Conservation (phyloP, 2,888 invertebrate species). For the Glomeris marginata region DNA sequence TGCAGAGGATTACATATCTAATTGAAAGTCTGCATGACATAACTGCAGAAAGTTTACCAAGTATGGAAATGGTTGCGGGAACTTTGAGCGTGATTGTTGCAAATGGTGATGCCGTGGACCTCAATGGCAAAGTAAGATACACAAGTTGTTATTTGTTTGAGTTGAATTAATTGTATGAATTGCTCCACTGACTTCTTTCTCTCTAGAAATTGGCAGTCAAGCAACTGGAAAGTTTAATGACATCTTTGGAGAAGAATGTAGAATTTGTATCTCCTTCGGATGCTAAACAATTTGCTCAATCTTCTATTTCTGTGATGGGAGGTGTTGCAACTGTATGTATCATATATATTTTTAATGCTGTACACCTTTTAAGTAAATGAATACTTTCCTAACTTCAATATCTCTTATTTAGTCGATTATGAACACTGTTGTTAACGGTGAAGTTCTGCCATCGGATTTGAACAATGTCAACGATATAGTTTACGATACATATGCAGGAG, state of each 20-base stretch:
- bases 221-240: background rate
- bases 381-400: background rate
- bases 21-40: background rate
- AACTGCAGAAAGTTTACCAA: slow-evolving; percentile 13
- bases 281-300: background rate
- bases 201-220: background rate
- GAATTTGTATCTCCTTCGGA: background rate
- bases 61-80: slow-evolving; percentile 20
- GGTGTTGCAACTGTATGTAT: slow-evolving; percentile 21
- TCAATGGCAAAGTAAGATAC: slow-evolving; percentile 20
- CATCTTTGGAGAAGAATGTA: background rate
- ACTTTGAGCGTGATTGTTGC: slow-evolving; percentile 21
- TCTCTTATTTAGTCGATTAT: slow-evolving; percentile 19
- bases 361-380: background rate
- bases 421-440: slow-evolving; percentile 19
- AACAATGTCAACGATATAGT: slow-evolving; percentile 20
- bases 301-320: slow-evolving; percentile 18
- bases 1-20: background rate
- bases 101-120: slow-evolving; percentile 20
- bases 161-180: no score
- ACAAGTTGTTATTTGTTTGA: no score
- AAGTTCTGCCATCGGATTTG: slow-evolving; percentile 20
- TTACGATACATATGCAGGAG: slow-evolving; percentile 20
- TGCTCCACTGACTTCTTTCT: no score
- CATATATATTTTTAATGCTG: background rate